Evolutionary conservation across 2,888 invertebrate genomes (phyloP), one percentile per base, ranked within the genome.

Genomic region (Arrhopalites spinosus): DNA sequence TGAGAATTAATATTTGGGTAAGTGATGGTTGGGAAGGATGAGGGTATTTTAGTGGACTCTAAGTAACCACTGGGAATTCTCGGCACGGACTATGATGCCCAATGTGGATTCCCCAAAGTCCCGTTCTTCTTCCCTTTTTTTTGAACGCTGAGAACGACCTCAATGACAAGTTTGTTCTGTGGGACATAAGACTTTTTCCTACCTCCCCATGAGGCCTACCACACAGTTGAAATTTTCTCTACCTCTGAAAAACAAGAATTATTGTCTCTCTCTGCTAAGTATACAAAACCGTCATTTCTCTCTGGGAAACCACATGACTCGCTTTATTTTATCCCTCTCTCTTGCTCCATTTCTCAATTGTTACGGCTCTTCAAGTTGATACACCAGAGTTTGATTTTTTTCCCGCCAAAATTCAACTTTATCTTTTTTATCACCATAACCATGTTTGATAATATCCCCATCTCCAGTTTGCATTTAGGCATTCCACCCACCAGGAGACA

Each of bases 21-120:
- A 50, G 20, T 2, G n/a, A 17, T 15, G 20, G 20, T 20, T 2
- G 20, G 50, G 50, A 50, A 8, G n/a, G 20, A 1, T 53, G 2
- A 20, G 20, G 23, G n/a, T 53, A 53, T 53, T 23, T 36, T 36
- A 36, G 53, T 53, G 5, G 53, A 20, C 53, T n/a, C 47, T 11
- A 74, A 68, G 74, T 20, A 59, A 25, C 56, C 45, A 74, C 67
- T 67, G 74, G 56, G 74, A 68, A 74, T 74, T 66, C 74, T 25
- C 67, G 20, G 59, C 59, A 67, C 53, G 67, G 73, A 61, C 66
- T 68, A n/a, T 29, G n/a, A n/a, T n/a, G 5, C 53, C 23, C n/a
- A 8, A n/a, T 56, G 36, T n/a, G 53, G 70, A 50, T 27, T 74
- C 66, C 74, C 74, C 47, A 56, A 68, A 67, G 68, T 66, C 67